phyloP scores from a whole-genome alignment of 1,140 invertebrate species.

The Drosophila saltans region DNA sequence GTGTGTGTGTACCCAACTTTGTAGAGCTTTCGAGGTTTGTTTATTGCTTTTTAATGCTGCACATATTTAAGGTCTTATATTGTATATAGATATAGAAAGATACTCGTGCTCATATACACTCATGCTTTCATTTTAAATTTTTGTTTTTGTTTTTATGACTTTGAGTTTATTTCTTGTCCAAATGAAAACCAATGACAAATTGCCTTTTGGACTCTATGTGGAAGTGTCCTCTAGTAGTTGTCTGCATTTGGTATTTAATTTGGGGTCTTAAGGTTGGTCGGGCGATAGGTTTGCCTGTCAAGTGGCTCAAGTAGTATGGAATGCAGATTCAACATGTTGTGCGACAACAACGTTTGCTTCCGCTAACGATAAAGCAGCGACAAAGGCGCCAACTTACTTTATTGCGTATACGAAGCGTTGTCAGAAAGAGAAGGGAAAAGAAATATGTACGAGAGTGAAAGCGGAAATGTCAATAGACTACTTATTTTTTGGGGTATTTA shows the following conservation, averaged over 20 bases:
- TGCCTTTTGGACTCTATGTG: neutral
- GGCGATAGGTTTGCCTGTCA: neutral
- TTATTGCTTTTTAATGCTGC: slow-evolving; percentile 73
- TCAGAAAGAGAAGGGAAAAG: neutral
- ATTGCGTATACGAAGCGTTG: slow-evolving; percentile 35
- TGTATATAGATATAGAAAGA: slow-evolving; percentile 25
- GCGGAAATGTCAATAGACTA: too few relatives aligned
- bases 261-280: neutral
- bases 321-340: neutral
- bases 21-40: slow-evolving; percentile 36
- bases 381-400: slow-evolving; percentile 3
- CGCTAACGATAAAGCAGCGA: slow-evolving; percentile 31
- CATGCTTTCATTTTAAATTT: too few relatives aligned
- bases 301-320: neutral
- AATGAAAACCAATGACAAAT: slow-evolving; percentile 7
- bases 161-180: neutral
- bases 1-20: neutral
- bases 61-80: slow-evolving; percentile 37
- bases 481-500: too few relatives aligned
- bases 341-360: slow-evolving; percentile 23
- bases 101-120: slow-evolving; percentile 15
- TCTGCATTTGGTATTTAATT: neutral
- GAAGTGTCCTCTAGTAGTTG: too few relatives aligned
- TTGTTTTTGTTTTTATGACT: neutral
- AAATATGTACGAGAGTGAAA: too few relatives aligned